These are phyloP conservation scores for Phrynocephalus guinanensis DNA, from an alignment of 2,797 vertebrate species.

Conservation along the genomic window DNA sequence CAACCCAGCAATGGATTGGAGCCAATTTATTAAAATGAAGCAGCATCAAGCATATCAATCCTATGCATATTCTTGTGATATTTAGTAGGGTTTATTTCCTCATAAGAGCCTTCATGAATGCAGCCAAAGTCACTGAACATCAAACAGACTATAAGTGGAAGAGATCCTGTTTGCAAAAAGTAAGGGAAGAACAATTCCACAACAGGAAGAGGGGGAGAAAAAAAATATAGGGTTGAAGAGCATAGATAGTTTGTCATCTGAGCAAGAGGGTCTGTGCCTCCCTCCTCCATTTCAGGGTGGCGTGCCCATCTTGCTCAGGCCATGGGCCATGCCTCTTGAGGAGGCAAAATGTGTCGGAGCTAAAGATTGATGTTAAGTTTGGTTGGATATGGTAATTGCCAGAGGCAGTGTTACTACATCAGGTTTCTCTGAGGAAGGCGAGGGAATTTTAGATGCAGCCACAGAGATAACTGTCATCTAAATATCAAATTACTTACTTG, in stretches of 20 bases:
- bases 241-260: no score
- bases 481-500: slow-evolving; percentile 22
- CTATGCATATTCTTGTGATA: neutral
- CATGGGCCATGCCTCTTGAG: no score
- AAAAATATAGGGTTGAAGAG: neutral
- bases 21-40: neutral
- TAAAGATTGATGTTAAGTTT: neutral
- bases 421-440: slow-evolving; percentile 14
- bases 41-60: neutral
- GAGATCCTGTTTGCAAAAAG: neutral
- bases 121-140: neutral
- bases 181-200: neutral
- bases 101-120: neutral
- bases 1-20: neutral
- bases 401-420: neutral
- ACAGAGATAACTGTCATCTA: slow-evolving; percentile 15
- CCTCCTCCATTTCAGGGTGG: no score
- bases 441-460: slow-evolving; percentile 14
- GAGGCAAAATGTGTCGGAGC: neutral
- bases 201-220: neutral
- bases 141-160: neutral
- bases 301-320: neutral
- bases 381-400: neutral
- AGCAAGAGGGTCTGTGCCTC: no score
- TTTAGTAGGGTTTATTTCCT: neutral